Percentiles rank a stretch among this genome's conserved stretches.
phyloP scores from a whole-genome alignment of 2,888 invertebrate genomes.

The Clusia tigrina region DNA sequence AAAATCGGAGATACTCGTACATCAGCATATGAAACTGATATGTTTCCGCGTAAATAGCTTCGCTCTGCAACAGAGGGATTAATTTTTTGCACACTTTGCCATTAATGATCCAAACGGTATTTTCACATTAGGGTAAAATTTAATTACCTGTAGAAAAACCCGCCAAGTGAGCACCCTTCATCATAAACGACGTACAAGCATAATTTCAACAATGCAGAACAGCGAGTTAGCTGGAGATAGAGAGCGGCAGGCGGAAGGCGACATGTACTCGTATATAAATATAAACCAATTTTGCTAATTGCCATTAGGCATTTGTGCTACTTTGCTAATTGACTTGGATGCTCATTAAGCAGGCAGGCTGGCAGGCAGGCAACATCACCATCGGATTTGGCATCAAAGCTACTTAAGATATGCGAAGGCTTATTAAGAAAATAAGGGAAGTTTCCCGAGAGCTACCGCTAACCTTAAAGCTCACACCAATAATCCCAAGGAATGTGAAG shows the following conservation, averaged over 20 bases:
- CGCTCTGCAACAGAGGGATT: too few species aligned
- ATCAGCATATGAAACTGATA: too few species aligned
- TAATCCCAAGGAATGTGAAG: too few species aligned
- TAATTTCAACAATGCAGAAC: neutral
- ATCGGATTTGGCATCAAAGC: conserved; percentile 22
- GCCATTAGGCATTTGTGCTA: conserved; percentile 59
- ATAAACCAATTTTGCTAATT: conserved; percentile 64
- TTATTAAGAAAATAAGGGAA: neutral
- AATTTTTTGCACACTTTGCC: neutral
- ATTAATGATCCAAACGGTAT: neutral
- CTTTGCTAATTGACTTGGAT: conserved; percentile 59
- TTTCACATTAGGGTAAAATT: neutral
- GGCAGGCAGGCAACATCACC: conserved; percentile 13
- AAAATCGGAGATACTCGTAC: too few species aligned
- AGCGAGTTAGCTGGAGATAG: neutral
- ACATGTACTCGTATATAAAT: conserved; percentile 41
- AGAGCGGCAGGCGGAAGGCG: neutral
- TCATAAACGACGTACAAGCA: conserved; percentile 6
- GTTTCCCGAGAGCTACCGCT: neutral
- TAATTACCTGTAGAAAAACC: neutral
- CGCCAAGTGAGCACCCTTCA: conserved; percentile 17
- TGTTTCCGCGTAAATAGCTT: too few species aligned
- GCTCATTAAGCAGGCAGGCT: conserved; percentile 54
- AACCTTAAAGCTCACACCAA: neutral
- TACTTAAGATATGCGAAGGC: conserved; percentile 10